These are phyloP conservation scores for Eulemur rufifrons DNA, from an alignment of 2,113 vertebrate species.

Conservation along the genomic window DNA sequence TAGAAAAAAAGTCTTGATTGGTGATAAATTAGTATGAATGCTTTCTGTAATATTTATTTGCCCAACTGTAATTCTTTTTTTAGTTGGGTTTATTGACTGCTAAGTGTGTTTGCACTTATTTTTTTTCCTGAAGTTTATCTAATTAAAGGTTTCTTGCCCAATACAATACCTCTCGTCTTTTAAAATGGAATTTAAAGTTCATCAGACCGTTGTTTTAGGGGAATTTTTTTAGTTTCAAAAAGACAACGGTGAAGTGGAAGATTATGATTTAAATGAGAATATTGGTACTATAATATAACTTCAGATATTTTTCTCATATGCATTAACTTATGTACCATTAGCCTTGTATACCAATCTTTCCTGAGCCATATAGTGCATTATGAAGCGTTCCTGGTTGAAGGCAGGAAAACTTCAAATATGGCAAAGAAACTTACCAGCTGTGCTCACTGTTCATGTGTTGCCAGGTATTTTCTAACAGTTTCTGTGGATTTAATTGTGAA, in stretches of 20 bases:
- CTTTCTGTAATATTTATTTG: constrained; percentile 38
- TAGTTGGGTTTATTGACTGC: constrained; percentile 18
- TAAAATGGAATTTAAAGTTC: constrained; percentile 57
- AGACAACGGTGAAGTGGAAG: constrained; percentile 1
- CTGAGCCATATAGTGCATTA: constrained; percentile 56
- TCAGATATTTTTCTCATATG: constrained; percentile 62
- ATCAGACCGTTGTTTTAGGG: constrained; percentile 56
- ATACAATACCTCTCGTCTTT: constrained; percentile 51
- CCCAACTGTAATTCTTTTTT: constrained; percentile 63
- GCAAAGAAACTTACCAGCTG: constrained; percentile 84
- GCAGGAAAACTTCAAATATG: constrained; percentile 68
- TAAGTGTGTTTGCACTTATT: background rate
- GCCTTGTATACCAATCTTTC: constrained; percentile 70
- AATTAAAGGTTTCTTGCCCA: constrained; percentile 45
- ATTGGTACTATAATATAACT: constrained; percentile 53
- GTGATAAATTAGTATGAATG: constrained; percentile 38
- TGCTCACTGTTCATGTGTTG: constrained; percentile 87
- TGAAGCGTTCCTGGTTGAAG: constrained; percentile 60
- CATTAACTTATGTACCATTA: constrained; percentile 55
- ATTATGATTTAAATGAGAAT: constrained; percentile 59
- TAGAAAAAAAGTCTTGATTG: constrained; percentile 45
- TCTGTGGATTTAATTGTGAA: constrained; percentile 89
- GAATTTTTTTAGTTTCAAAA: constrained; percentile 68
- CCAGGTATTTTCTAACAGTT: constrained; percentile 82
- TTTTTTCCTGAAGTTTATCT: background rate